Evolutionary conservation across 2,113 vertebrate genomes (phyloP), one percentile per base, ranked within the genome.

Genomic region (Bujurquina vittata): DNA sequence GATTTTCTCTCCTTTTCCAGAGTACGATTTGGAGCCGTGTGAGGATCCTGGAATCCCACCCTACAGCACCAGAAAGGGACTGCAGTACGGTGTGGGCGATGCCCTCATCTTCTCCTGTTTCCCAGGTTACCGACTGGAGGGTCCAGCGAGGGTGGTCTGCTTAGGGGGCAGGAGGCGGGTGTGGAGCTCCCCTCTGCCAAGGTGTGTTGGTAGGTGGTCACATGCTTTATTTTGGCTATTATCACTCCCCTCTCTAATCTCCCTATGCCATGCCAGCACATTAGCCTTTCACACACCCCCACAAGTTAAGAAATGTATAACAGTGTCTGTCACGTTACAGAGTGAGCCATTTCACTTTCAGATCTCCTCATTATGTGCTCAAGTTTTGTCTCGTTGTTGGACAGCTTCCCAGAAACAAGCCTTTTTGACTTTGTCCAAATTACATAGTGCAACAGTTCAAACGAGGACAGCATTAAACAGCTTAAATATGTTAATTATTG

Each of bases 171-270:
- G 98, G 93, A 97, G 98, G 96, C 96, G 97, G 79, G 97, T 99
- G 91, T 99, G 98, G 98, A 99, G 98, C 94, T 97, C 98, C 95
- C 97, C 97, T 97, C 98, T 99, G 97, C 98, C 98, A 98, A 98
- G 98, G 98, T 99, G 98, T 99, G 98, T 99, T 97, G 98, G 98
- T 99, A 99, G 97, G 98, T 99, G 97, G 97, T 98, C 98, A 97
- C 86, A 96, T 97, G 96, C 96, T 99, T 98, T 96, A 95, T 98
- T 98, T 97, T 93, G 84, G 79, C 86, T 90, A 94, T 92, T 80
- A 29, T 86, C 67, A 87, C 83, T 22, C 63, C 77, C 84, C 60
- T 57, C 61, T 46, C 17, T 52, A 18, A 63, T n/a, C 59, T 29
- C 65, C 29, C 29, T n/a, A 49, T 14, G 12, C 20, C 81, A 86